Conservation (phyloP, 2,113 vertebrate species). For the Hippocampus abdominalis region DNA sequence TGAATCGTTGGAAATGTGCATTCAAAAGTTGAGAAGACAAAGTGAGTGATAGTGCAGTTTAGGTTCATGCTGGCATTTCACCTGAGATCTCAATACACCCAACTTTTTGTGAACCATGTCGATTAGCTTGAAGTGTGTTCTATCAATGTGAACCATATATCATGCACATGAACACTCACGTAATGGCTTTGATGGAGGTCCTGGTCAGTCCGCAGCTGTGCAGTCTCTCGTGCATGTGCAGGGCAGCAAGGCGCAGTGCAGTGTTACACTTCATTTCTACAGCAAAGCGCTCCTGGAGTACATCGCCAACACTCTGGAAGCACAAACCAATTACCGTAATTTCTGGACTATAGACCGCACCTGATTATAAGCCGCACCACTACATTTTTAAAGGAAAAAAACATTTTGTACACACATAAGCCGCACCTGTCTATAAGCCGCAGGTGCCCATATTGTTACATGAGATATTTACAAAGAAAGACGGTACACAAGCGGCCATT, state of each 20-base stretch:
- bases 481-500: too few relatives aligned
- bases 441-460: too few relatives aligned
- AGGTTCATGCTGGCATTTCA: not conserved
- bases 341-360: too few relatives aligned
- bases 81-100: not conserved
- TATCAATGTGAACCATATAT: slow-evolving; percentile 2
- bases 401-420: too few relatives aligned
- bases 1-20: not conserved
- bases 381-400: too few relatives aligned
- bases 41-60: not conserved
- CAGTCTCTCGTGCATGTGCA: slow-evolving; percentile 95
- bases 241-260: slow-evolving; percentile 85
- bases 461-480: too few relatives aligned
- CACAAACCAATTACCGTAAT: slow-evolving; percentile 32
- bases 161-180: slow-evolving; percentile 75
- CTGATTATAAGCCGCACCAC: too few relatives aligned
- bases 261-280: slow-evolving; percentile 96
- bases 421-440: too few relatives aligned
- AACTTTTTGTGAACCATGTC: not conserved
- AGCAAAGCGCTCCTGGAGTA: slow-evolving; percentile 92
- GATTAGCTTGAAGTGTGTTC: not conserved
- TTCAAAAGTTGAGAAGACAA: not conserved
- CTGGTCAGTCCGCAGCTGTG: slow-evolving; percentile 85
- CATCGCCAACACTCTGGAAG: slow-evolving; percentile 89
- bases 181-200: slow-evolving; percentile 90